These are phyloP conservation scores for Onthophagus sagittarius DNA, from an alignment of 2,888 invertebrate species.

Conservation along the genomic window DNA sequence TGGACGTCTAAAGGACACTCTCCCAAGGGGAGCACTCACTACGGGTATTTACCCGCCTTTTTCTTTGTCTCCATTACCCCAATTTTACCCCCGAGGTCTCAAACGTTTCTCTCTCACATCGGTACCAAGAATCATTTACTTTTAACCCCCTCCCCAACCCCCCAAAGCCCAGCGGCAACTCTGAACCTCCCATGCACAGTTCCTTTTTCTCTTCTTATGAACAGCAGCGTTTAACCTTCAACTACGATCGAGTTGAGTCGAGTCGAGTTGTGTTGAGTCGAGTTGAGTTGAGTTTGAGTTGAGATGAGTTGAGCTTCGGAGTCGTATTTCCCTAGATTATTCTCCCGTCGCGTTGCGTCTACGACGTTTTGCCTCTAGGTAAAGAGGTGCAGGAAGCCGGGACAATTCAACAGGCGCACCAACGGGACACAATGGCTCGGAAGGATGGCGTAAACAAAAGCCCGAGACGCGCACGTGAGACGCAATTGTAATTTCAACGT, in stretches of 20 bases:
- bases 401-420: neutral
- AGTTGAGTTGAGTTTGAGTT: no score
- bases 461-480: neutral
- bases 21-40: neutral
- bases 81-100: neutral
- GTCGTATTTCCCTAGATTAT: neutral
- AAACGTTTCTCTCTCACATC: neutral
- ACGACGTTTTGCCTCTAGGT: neutral
- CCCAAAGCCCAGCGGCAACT: neutral
- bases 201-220: neutral
- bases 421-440: neutral
- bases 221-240: neutral
- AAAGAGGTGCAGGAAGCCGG: neutral
- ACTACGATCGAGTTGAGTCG: neutral
- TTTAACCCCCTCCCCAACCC: neutral
- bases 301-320: neutral
- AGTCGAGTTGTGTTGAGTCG: no score
- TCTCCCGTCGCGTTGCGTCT: neutral
- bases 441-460: neutral
- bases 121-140: neutral
- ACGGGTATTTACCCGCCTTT: neutral
- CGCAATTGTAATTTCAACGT: neutral
- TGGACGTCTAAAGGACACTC: neutral
- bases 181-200: no score
- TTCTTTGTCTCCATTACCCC: neutral